These are phyloP conservation scores for Myoxocephalus aenaeus DNA, from an alignment of 2,797 vertebrate species.

Conservation along the genomic window DNA sequence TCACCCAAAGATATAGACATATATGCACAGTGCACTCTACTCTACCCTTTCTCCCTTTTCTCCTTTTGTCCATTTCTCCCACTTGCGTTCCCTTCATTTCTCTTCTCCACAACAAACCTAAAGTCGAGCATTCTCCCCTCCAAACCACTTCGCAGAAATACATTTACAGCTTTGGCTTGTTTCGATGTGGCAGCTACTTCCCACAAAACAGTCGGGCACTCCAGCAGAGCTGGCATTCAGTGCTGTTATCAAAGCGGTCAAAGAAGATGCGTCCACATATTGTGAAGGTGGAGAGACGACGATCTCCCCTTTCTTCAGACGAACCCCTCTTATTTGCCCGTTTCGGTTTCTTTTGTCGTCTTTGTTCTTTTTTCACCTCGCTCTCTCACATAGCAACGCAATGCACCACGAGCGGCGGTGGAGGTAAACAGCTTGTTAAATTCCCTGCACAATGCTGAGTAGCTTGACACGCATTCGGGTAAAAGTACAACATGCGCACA, in stretches of 20 bases:
- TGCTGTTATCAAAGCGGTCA: slow-evolving; percentile 14
- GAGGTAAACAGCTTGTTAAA: slow-evolving; percentile 15
- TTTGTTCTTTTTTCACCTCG: not conserved
- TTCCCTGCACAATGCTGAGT: slow-evolving; percentile 26
- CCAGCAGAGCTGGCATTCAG: slow-evolving; percentile 29
- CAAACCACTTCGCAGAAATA: slow-evolving; percentile 33
- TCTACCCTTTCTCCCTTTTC: not conserved
- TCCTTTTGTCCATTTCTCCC: not conserved
- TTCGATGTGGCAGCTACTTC: slow-evolving; percentile 43
- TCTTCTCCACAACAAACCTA: not conserved
- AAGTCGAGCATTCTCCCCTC: slow-evolving; percentile 28
- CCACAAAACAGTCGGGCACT: slow-evolving; percentile 23
- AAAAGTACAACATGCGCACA: slow-evolving; percentile 17
- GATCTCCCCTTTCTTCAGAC: slow-evolving; percentile 33
- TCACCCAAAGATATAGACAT: too few species aligned
- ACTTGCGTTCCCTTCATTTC: slow-evolving; percentile 20
- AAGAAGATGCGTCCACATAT: slow-evolving; percentile 25
- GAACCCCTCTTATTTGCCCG: slow-evolving; percentile 29
- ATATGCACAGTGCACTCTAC: not conserved
- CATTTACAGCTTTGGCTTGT: slow-evolving; percentile 35
- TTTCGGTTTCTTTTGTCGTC: slow-evolving; percentile 15
- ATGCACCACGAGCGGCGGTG: not conserved
- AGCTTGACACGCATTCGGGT: slow-evolving; percentile 39
- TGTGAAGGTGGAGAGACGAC: slow-evolving; percentile 36
- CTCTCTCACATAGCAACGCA: not conserved